Conservation (phyloP, 1,140 invertebrate species). For the Archegozetes longisetosus region DNA sequence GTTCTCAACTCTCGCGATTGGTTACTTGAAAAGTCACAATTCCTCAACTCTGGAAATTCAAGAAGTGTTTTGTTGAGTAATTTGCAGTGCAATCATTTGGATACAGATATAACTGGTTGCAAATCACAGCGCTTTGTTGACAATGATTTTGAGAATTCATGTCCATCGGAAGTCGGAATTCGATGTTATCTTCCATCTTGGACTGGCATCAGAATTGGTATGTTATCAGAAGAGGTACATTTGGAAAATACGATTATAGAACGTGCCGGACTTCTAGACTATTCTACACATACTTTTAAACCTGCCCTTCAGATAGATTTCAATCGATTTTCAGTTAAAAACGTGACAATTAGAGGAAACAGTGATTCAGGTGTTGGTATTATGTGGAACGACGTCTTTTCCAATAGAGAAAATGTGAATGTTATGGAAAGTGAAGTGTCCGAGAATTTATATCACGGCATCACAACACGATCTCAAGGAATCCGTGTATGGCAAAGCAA, state of each 20-base stretch:
- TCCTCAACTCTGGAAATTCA: slow-evolving; percentile 13
- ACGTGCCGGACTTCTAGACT: slow-evolving; percentile 83
- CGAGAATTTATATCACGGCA: slow-evolving; percentile 67
- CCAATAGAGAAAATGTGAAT: slow-evolving; percentile 57
- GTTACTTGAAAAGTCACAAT: slow-evolving; percentile 45
- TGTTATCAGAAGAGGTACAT: slow-evolving; percentile 63
- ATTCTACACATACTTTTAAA: slow-evolving; percentile 70
- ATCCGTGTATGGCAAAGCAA: slow-evolving; percentile 19
- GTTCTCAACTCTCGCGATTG: slow-evolving; percentile 84
- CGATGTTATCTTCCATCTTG: slow-evolving; percentile 76
- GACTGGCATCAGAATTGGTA: slow-evolving; percentile 77
- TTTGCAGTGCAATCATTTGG: slow-evolving; percentile 74
- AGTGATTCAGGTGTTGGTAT: slow-evolving; percentile 72
- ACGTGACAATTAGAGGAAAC: slow-evolving; percentile 59
- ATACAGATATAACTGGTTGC: slow-evolving; percentile 79
- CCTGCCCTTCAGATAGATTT: slow-evolving; percentile 90
- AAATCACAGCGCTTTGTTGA: slow-evolving; percentile 45
- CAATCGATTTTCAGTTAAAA: slow-evolving; percentile 73
- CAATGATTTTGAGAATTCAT: slow-evolving; percentile 72
- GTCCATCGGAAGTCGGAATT: slow-evolving; percentile 70
- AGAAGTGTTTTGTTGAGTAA: slow-evolving; percentile 42
- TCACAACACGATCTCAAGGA: slow-evolving; percentile 30
- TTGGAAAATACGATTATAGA: slow-evolving; percentile 77
- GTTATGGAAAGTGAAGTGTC: slow-evolving; percentile 73
- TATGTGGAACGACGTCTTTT: slow-evolving; percentile 72